Conservation (phyloP, 2,888 invertebrate species). For the Hemithea aestivaria region DNA sequence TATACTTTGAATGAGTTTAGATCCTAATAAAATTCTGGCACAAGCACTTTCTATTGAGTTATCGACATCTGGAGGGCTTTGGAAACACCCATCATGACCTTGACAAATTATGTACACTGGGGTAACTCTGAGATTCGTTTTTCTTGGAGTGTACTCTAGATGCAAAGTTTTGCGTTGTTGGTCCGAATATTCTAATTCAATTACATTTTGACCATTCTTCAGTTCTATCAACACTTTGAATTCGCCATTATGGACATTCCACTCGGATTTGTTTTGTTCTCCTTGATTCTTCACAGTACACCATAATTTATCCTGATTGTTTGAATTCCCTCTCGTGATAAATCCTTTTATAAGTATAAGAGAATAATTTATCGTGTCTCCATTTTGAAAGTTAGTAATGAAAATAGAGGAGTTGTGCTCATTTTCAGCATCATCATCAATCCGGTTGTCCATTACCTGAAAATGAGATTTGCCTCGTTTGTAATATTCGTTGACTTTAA, state of each 20-base stretch:
- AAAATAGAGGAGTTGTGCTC: slow-evolving; percentile 67
- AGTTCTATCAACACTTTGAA: slow-evolving; percentile 85
- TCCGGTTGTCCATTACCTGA: slow-evolving; percentile 76
- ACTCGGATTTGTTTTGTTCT: slow-evolving; percentile 65
- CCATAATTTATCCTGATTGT: slow-evolving; percentile 59
- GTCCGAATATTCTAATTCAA: slow-evolving; percentile 79
- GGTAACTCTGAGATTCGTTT: slow-evolving; percentile 81
- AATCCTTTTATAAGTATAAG: slow-evolving; percentile 81
- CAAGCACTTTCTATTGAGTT: slow-evolving; percentile 86
- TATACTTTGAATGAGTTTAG: slow-evolving; percentile 90
- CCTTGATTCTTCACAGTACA: slow-evolving; percentile 64
- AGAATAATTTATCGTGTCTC: slow-evolving; percentile 80
- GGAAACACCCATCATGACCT: slow-evolving; percentile 88
- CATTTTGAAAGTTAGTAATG: slow-evolving; percentile 81
- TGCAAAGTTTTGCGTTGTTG: slow-evolving; percentile 63
- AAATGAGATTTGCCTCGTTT: slow-evolving; percentile 43
- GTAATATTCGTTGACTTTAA: slow-evolving; percentile 27
- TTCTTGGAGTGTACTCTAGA: slow-evolving; percentile 78
- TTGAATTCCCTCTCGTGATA: slow-evolving; percentile 67
- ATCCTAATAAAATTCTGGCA: slow-evolving; percentile 85
- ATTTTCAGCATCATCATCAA: slow-evolving; percentile 62
- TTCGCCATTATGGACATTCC: slow-evolving; percentile 82
- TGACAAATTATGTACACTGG: slow-evolving; percentile 91
- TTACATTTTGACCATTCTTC: slow-evolving; percentile 80
- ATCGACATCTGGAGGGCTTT: slow-evolving; percentile 81